Percentiles rank a stretch among this genome's conserved stretches.
phyloP scores from a whole-genome alignment of 2,888 invertebrate species.

The Cepaea hortensis region DNA sequence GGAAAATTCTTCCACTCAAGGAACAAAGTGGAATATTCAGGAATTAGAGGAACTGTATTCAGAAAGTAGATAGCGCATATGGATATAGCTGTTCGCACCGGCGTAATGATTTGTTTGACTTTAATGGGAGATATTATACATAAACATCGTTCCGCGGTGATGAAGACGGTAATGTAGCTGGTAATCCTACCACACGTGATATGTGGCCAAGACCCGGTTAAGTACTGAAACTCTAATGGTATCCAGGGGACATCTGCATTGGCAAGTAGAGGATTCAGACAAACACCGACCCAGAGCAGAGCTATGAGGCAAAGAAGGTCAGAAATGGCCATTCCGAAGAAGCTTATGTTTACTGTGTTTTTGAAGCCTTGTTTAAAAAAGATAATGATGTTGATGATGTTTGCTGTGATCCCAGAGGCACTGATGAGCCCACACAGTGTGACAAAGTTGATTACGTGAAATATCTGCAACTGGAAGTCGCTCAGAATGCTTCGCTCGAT shows the following conservation, averaged over 20 bases:
- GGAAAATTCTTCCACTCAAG: not conserved
- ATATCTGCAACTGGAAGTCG: not conserved
- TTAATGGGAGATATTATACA: not conserved
- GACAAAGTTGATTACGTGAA: not conserved
- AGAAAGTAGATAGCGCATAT: not conserved
- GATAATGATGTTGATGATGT: not conserved
- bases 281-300: not conserved
- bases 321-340: not conserved
- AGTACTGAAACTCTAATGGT: not conserved
- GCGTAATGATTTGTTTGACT: slow-evolving; percentile 3
- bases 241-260: not conserved
- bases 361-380: not conserved
- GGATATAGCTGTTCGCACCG: not conserved
- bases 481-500: not conserved
- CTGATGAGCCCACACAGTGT: not conserved
- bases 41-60: not conserved
- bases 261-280: not conserved
- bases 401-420: not conserved
- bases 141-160: slow-evolving; percentile 2
- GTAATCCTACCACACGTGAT: not conserved
- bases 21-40: not conserved
- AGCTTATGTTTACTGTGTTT: not conserved
- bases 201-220: not conserved
- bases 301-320: not conserved
- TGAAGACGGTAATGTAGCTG: not conserved